Conservation (phyloP, 2,797 vertebrate genomes). For the Hephaestus fuliginosus region DNA sequence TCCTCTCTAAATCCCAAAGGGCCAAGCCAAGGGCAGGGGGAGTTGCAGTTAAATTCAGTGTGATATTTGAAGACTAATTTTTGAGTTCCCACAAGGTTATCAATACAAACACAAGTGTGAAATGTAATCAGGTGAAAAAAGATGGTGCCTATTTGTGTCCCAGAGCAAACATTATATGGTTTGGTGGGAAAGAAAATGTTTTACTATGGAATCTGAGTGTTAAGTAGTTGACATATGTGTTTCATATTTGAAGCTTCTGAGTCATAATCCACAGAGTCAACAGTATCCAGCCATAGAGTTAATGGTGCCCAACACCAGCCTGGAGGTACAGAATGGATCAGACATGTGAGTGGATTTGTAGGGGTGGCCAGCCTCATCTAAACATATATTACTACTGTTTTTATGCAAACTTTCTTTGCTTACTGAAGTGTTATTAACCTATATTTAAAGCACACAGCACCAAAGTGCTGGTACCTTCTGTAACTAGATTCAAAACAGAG, state of each 20-base stretch:
- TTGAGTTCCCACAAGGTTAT: conserved; percentile 52
- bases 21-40: conserved; percentile 46
- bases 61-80: conserved; percentile 76
- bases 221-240: conserved; percentile 4
- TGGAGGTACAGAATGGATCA: background rate
- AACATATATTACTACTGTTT: background rate
- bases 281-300: background rate
- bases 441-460: background rate
- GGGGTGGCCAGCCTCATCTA: accelerated
- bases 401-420: background rate
- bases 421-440: background rate
- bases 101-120: conserved; percentile 61
- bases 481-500: background rate
- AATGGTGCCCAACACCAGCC: background rate
- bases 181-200: conserved; percentile 29
- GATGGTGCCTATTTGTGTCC: conserved; percentile 5
- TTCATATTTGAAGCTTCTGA: conserved; percentile 29
- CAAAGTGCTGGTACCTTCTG: background rate
- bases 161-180: conserved; percentile 20
- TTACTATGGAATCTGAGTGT: background rate
- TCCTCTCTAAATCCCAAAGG: conserved; percentile 57
- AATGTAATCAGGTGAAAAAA: conserved; percentile 31
- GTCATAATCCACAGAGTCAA: conserved; percentile 16
- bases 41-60: conserved; percentile 63
- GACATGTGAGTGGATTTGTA: background rate